A percentile compares a stretch with the other conserved stretches of the same genome.
These are phyloP conservation scores for Caloenas nicobarica DNA, from an alignment of 2,113 vertebrate species.

Conservation along the genomic window DNA sequence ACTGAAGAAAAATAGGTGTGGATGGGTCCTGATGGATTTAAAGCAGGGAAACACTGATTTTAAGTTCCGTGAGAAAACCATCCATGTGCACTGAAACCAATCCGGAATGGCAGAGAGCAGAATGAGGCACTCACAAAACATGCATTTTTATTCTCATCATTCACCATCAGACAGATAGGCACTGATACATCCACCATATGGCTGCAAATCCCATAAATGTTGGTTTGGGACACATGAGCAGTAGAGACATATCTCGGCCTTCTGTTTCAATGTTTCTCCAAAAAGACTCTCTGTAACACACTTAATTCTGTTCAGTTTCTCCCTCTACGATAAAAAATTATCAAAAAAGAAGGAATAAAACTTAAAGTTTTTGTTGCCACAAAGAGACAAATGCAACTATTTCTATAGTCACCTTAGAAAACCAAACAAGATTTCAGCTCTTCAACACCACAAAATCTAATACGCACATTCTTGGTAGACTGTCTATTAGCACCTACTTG, in stretches of 20 bases:
- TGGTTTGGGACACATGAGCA: not conserved
- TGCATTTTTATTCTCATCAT: not conserved
- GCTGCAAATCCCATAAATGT: not conserved
- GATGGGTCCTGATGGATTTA: not conserved
- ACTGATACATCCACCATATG: not conserved
- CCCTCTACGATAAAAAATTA: not conserved
- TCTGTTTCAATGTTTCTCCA: not conserved
- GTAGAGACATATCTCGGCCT: not conserved
- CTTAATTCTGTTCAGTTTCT: not conserved
- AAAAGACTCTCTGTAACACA: not conserved
- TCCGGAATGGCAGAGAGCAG: not conserved
- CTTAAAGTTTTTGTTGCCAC: not conserved
- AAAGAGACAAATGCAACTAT: not conserved
- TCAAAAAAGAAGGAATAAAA: not conserved
- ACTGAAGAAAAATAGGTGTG: not conserved
- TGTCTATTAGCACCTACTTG: conserved; percentile 79
- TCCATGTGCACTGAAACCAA: not conserved
- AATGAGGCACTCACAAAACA: not conserved
- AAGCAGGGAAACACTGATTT: not conserved
- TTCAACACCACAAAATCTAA: not conserved
- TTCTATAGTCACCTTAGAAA: not conserved
- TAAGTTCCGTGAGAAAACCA: not conserved
- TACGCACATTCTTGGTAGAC: not conserved
- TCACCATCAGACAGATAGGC: not conserved
- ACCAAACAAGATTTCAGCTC: not conserved